phyloP scores from a whole-genome alignment of 2,888 invertebrate genomes.

The Erebia aethiops region DNA sequence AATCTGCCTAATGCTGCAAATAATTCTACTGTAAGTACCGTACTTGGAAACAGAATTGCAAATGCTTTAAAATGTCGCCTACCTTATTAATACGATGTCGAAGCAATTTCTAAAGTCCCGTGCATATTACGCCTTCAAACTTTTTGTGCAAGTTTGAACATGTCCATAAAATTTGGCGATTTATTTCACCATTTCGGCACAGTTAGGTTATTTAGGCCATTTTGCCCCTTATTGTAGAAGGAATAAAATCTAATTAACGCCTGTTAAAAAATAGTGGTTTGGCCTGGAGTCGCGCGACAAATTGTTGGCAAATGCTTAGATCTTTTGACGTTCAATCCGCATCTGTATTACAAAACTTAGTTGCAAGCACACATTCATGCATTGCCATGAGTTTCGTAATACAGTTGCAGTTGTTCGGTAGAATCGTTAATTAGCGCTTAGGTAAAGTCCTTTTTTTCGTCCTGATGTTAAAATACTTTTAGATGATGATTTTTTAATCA shows the following conservation, averaged over 20 bases:
- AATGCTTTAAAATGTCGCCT: background rate
- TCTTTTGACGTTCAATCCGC: constrained; percentile 13
- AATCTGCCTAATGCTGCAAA: background rate
- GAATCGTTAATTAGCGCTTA: constrained; percentile 18
- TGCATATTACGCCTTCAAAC: background rate
- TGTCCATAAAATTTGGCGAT: background rate
- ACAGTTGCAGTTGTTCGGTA: constrained; percentile 3
- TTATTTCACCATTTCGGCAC: background rate
- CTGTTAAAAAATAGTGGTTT: constrained; percentile 1
- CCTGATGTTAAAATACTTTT: constrained; percentile 17
- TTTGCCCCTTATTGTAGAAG: background rate
- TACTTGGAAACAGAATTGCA: background rate
- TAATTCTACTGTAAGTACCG: background rate
- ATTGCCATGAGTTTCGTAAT: background rate
- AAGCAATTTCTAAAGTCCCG: background rate
- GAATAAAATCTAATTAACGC: constrained; percentile 15
- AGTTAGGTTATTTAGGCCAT: background rate
- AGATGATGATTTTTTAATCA: constrained; percentile 11
- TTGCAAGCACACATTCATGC: background rate
- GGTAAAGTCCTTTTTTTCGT: constrained; percentile 18
- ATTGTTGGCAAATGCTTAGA: constrained; percentile 20
- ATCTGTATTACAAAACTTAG: constrained; percentile 3
- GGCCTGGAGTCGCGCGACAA: constrained; percentile 15
- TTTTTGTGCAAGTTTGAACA: background rate
- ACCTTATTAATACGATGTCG: background rate